Base-by-base conservation (phyloP, 37 sponge, comb jelly and placozoan genomes). In the Beroe ovata region DNA sequence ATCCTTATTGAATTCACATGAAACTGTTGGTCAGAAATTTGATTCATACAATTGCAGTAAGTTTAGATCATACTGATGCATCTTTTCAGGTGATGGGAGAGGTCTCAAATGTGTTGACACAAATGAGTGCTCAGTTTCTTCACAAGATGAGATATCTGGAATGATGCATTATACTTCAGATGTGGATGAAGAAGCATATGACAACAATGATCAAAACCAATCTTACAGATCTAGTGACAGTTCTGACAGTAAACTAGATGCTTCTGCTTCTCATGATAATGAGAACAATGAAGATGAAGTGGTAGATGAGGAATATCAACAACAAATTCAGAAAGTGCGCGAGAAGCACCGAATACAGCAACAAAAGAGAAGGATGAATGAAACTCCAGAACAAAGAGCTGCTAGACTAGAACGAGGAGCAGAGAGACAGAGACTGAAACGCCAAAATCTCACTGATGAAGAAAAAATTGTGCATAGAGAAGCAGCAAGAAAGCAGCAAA, bases 341-440 rank as follows among this genome's bases (percentile, higher is more conserved):
- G 84, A 77, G 25, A 77, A 77, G 41, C 84, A 77, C 54, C 3
- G 84, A 23, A 20, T 77, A 42, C 22, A 77, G 8, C 84, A 77
- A 23, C 84, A 77, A 25, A 11, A 77, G 28, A 30, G 84, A 22
- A 1, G 84, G 25, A 39, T 40, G 28, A 77, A 39, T n/a, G 84
- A 77, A 35, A 20, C 38, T 19, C 54, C 84, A 1, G 35, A 36
- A 35, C 36, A 77, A 36, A 11, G 38, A 77, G 47, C 54, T 36
- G 11, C 26, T 8, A 30, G 84, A 35, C 21, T 77, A 8, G 38
- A 39, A 35, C 42, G 84, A 33, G 28, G 84, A 18, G 84, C 84
- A 22, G 84, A 77, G 47, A 37, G 84, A 3, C 84, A 77, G 84
- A 22, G 84, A 4, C n/a, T 77, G 11, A 77, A 77, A 36, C 84